Percentiles rank a stretch among this genome's conserved stretches.
phyloP scores from a whole-genome alignment of 53 echinoderm and acorn worm genomes.

The Holothuria scabra region DNA sequence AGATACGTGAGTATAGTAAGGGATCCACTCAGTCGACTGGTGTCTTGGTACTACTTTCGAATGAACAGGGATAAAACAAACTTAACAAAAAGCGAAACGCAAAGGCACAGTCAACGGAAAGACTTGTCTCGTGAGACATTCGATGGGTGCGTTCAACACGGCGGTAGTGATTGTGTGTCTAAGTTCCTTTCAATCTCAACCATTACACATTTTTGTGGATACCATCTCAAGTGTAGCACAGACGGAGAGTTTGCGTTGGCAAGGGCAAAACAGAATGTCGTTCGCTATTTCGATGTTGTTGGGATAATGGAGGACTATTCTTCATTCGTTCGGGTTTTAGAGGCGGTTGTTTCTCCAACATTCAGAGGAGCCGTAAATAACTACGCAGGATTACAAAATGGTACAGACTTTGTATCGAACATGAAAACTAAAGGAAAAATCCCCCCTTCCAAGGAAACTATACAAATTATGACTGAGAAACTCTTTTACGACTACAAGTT shows the following conservation, averaged over 20 bases:
- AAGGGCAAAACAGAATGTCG: conserved; percentile 20
- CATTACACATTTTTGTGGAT: conserved; percentile 19
- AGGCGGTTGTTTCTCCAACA: neutral
- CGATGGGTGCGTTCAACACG: conserved; percentile 10
- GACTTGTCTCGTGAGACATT: neutral
- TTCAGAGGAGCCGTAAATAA: neutral
- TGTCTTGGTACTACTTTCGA: conserved; percentile 8
- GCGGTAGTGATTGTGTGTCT: neutral
- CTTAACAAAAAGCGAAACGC: neutral
- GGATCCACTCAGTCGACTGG: conserved; percentile 17
- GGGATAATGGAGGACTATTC: conserved; percentile 34
- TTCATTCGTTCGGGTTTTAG: conserved; percentile 4
- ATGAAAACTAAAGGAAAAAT: conserved; percentile 34
- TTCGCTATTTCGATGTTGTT: conserved; percentile 8
- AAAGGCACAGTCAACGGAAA: neutral
- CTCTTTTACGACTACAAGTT: conserved; percentile 8
- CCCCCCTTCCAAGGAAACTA: neutral
- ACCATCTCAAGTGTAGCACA: neutral
- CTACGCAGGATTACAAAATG: neutral
- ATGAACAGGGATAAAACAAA: conserved; percentile 2
- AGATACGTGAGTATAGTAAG: conserved; percentile 8
- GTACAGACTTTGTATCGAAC: neutral
- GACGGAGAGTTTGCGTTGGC: neutral
- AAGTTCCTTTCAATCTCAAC: neutral
- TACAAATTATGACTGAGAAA: neutral